These are phyloP conservation scores for Xestia xanthographa DNA, from an alignment of 2,888 invertebrate species.

Conservation along the genomic window DNA sequence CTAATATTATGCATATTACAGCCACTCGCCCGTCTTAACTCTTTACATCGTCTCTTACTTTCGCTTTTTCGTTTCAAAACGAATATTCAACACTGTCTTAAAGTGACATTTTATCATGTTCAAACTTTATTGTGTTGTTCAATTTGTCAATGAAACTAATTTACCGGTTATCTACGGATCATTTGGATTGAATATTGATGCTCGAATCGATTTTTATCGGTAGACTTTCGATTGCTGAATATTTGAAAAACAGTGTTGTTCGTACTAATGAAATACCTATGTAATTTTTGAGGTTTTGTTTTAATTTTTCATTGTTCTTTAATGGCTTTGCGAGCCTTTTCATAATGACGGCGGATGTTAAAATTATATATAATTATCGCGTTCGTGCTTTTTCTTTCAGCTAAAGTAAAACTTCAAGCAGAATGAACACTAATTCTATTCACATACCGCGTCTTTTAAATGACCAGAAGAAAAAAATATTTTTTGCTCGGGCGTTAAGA, in stretches of 20 bases:
- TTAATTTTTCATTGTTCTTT: slow-evolving; percentile 38
- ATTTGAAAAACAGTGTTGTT: slow-evolving; percentile 30
- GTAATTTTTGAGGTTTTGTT: slow-evolving; percentile 24
- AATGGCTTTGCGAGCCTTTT: background rate
- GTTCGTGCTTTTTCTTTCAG: slow-evolving; percentile 28
- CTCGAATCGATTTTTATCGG: slow-evolving; percentile 37
- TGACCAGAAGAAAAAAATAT: slow-evolving; percentile 7
- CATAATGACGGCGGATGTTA: slow-evolving; percentile 33
- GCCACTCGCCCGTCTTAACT: slow-evolving; percentile 12
- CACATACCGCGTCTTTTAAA: slow-evolving; percentile 3
- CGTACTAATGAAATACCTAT: slow-evolving; percentile 27
- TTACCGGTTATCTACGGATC: slow-evolving; percentile 51
- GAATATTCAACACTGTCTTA: slow-evolving; percentile 24
- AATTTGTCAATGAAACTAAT: slow-evolving; percentile 46
- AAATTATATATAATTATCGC: slow-evolving; percentile 40
- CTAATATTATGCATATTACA: slow-evolving; percentile 57
- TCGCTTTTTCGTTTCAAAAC: slow-evolving; percentile 58
- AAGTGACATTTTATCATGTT: slow-evolving; percentile 27
- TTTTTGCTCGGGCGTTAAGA: slow-evolving; percentile 16
- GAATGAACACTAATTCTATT: slow-evolving; percentile 45
- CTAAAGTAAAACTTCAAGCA: slow-evolving; percentile 18
- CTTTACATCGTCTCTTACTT: slow-evolving; percentile 39
- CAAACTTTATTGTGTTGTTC: slow-evolving; percentile 17
- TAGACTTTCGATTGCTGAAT: slow-evolving; percentile 34
- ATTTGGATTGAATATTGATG: slow-evolving; percentile 45